These are phyloP conservation scores for Gymnosoma rotundatum DNA, from an alignment of 2,888 invertebrate genomes.

Conservation along the genomic window DNA sequence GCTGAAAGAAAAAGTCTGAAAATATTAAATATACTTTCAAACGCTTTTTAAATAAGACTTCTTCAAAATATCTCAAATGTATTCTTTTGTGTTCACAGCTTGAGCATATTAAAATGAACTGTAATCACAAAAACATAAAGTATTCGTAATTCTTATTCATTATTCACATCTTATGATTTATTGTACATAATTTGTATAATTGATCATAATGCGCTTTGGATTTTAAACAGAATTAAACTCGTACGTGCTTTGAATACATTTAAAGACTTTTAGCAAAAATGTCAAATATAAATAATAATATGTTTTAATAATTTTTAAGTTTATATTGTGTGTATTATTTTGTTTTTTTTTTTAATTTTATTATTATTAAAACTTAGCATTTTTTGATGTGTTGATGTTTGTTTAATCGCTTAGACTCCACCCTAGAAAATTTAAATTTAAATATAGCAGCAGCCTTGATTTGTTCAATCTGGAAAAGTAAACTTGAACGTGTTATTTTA, in stretches of 20 bases:
- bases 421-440: constrained; percentile 2
- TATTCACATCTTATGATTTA: neutral
- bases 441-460: neutral
- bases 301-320: too few relatives aligned
- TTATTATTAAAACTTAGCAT: too few relatives aligned
- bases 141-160: neutral
- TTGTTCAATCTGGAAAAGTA: neutral
- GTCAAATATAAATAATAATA: too few relatives aligned
- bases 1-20: too few relatives aligned
- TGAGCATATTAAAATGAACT: too few relatives aligned
- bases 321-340: too few relatives aligned
- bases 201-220: constrained; percentile 10
- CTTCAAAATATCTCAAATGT: too few relatives aligned
- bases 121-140: neutral
- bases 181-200: constrained; percentile 28
- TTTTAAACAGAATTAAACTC: constrained; percentile 18
- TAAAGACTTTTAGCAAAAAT: constrained; percentile 1
- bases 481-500: too few relatives aligned
- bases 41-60: too few relatives aligned
- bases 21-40: too few relatives aligned
- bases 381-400: constrained; percentile 19
- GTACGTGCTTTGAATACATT: constrained; percentile 43
- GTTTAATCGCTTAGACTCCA: neutral
- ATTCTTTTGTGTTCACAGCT: too few relatives aligned
- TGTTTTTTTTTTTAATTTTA: too few relatives aligned